Conservation (phyloP, 2,888 invertebrate species). For the Ferrisia virgata region DNA sequence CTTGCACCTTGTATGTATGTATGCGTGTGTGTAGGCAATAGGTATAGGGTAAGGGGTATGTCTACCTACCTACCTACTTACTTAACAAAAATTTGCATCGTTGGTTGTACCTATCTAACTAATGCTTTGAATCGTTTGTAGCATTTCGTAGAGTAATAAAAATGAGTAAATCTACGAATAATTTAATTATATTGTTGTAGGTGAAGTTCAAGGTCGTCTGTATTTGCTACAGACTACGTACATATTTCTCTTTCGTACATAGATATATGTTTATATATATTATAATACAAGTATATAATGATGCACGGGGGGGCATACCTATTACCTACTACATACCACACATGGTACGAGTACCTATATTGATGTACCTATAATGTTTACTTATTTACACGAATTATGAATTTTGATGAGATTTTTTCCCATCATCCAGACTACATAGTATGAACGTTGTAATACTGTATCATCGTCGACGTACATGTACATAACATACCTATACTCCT, state of each 20-base stretch:
- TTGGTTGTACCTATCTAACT: neutral
- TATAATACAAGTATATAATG: too few relatives aligned
- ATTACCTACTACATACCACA: neutral
- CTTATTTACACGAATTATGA: constrained; percentile 7
- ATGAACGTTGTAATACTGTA: too few relatives aligned
- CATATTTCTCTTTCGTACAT: neutral
- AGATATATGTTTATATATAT: too few relatives aligned
- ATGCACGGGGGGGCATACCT: neutral
- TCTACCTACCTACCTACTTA: too few relatives aligned
- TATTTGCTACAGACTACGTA: neutral
- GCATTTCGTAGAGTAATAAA: neutral
- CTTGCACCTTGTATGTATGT: neutral
- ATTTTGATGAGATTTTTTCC: neutral
- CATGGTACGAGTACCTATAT: too few relatives aligned
- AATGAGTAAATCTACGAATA: neutral
- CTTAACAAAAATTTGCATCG: neutral
- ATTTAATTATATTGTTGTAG: neutral
- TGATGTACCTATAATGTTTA: neutral
- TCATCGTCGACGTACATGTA: too few relatives aligned
- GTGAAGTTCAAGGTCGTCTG: constrained; percentile 20
- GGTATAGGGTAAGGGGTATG: too few relatives aligned
- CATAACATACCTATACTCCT: too few relatives aligned
- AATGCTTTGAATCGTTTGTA: neutral
- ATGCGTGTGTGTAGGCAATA: too few relatives aligned
- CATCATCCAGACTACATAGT: neutral